Evolutionary conservation across 2,888 invertebrate genomes (phyloP).

Genomic region (Leucozona laternaria): DNA sequence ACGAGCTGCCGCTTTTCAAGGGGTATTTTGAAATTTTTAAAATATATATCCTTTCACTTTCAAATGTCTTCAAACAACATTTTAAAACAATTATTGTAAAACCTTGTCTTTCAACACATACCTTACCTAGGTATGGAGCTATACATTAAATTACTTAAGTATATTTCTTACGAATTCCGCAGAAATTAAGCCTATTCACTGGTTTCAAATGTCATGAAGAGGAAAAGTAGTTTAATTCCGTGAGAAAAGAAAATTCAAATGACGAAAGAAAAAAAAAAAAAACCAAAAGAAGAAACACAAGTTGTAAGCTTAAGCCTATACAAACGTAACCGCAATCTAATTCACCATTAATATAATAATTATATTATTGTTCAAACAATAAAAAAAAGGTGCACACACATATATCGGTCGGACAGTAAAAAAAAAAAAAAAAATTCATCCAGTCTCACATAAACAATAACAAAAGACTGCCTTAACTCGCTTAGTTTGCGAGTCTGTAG

Average conservation of each 20-base stretch:
- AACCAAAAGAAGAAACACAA: constrained; percentile 44
- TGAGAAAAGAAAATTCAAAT: constrained; percentile 59
- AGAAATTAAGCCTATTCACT: constrained; percentile 24
- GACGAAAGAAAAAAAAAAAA: neutral
- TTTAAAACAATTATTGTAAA: neutral
- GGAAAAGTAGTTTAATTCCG: constrained; percentile 67
- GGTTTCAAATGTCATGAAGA: constrained; percentile 51
- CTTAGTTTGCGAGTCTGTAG: constrained; percentile 41
- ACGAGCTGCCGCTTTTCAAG: no score
- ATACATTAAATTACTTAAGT: constrained; percentile 9
- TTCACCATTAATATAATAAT: constrained; percentile 54
- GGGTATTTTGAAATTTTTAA: no score
- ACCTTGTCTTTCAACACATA: constrained; percentile 26
- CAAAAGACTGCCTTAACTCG: neutral
- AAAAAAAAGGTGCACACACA: constrained; percentile 49
- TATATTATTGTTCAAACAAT: constrained; percentile 38
- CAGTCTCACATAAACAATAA: neutral
- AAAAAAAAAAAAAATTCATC: constrained; percentile 45
- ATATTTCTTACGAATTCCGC: constrained; percentile 20
- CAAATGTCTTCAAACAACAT: neutral
- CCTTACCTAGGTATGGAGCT: neutral
- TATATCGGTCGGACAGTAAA: constrained; percentile 41
- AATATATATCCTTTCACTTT: neutral
- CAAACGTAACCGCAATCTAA: constrained; percentile 55
- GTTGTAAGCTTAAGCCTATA: constrained; percentile 11